Evolutionary conservation across 2,888 invertebrate species (phyloP).

Genomic region (Drosophila atripex): DNA sequence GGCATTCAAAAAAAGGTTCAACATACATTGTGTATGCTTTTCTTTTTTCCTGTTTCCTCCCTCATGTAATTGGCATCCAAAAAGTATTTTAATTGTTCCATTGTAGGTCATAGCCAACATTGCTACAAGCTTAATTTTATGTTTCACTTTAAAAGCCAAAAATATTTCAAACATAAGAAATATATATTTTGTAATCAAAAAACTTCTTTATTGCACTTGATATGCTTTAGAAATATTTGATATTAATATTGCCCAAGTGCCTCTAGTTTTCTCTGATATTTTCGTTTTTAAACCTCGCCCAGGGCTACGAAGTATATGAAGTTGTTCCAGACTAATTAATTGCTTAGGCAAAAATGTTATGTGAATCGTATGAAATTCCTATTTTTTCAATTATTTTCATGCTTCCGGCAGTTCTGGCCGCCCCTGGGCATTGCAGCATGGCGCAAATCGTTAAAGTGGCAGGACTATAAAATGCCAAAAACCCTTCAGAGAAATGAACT

Average conservation of each 20-base stretch:
- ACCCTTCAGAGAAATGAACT: neutral
- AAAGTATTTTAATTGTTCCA: slow-evolving; percentile 21
- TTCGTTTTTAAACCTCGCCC: neutral
- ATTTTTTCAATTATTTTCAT: slow-evolving; percentile 33
- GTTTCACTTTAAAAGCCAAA: slow-evolving; percentile 6
- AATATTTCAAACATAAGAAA: slow-evolving; percentile 3
- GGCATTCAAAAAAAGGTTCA: slow-evolving; percentile 14
- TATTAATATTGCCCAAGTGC: slow-evolving; percentile 7
- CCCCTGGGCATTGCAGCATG: slow-evolving; percentile 11
- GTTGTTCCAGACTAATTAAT: slow-evolving; percentile 27
- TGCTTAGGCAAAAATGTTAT: slow-evolving; percentile 13
- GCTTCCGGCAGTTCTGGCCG: neutral
- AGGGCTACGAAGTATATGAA: slow-evolving; percentile 1
- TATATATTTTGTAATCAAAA: neutral
- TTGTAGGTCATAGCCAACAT: neutral
- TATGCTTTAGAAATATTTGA: neutral
- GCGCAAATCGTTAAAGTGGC: slow-evolving; percentile 27
- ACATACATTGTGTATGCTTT: slow-evolving; percentile 12
- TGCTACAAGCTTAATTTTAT: neutral
- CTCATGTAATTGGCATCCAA: slow-evolving; percentile 20
- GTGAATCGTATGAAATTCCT: neutral
- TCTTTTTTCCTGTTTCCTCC: neutral
- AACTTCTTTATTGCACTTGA: slow-evolving; percentile 1
- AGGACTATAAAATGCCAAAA: slow-evolving; percentile 26
- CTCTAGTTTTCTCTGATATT: neutral